Base-by-base conservation (phyloP, 2,888 invertebrate genomes). In the Branchellion lobata region DNA sequence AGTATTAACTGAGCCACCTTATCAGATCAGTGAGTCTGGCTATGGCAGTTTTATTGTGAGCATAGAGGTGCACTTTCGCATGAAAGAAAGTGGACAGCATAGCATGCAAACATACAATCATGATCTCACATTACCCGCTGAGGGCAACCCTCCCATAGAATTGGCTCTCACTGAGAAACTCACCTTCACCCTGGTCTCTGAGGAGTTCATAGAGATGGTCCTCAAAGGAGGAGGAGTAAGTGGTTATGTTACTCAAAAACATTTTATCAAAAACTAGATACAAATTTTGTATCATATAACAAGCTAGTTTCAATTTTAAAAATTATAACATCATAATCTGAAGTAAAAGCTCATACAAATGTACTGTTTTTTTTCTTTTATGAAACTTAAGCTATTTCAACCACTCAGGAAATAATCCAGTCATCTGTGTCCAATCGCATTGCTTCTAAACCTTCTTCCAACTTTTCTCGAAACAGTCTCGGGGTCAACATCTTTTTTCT, bases 161-260 rank as follows among this genome's bases (percentile, higher is more conserved):
- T n/a, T 75, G 1, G 75, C 75, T 11, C 31, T 75, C 31, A 75
- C 75, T 1, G 75, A 75, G 33, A 75, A 75, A 53, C 53, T 75
- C 1, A 75, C 75, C 5, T 75, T 75, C 53, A 75, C 40, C 29
- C n/a, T 47, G 8, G 75, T 75, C 24, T 75, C 75, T 18, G 75
- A 75, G 27, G 75, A 47, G 11, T 75, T 75, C 53, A 53, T 75
- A 29, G 27, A 75, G 33, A 75, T 31, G 31, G 75, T 75, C 27
- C 53, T 75, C 11, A 27, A 53, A 27, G 75, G 75, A 75, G 75
- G 75, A 53, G 74, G 75, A 33, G 75, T 75, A 53, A n/a, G 75
- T 53, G 24, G 5, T 65, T 3, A 14, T 57, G 21, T 8, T 24
- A n/a, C n/a, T 57, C 24, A 5, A 18, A 57, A 47, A 18, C 18